Evolutionary conservation across 2,888 invertebrate species (phyloP).

Genomic region (Coecobrya sp.): DNA sequence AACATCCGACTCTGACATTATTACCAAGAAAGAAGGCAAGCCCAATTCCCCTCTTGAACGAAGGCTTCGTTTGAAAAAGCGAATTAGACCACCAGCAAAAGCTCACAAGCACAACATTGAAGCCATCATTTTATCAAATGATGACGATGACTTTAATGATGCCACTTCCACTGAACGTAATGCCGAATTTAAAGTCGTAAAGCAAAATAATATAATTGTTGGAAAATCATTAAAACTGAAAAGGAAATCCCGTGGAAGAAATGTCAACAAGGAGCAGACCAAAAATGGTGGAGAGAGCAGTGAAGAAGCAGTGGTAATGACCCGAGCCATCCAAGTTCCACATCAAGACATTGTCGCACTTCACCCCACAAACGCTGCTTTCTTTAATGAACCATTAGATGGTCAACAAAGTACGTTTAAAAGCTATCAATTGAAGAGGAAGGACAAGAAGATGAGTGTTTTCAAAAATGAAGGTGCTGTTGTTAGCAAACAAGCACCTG

Average conservation of each 20-base stretch:
- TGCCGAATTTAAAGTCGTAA: not conserved
- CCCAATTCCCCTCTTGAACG: not conserved
- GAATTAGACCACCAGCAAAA: not conserved
- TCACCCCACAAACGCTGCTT: constrained; percentile 68
- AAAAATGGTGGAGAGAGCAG: not conserved
- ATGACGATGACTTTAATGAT: constrained; percentile 41
- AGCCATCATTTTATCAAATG: constrained; percentile 68
- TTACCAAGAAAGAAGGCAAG: constrained; percentile 47
- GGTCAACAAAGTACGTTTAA: constrained; percentile 1
- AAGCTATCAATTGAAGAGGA: constrained; percentile 34
- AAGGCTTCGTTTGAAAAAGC: constrained; percentile 39
- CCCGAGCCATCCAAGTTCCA: not conserved
- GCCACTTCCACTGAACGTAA: not conserved
- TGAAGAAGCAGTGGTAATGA: not conserved
- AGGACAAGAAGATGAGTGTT: constrained; percentile 54
- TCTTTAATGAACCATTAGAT: constrained; percentile 14
- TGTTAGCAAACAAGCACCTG: not conserved
- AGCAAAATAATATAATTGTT: not conserved
- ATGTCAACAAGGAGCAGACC: not conserved
- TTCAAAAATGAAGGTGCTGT: constrained; percentile 15
- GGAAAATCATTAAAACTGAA: not conserved
- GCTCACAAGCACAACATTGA: constrained; percentile 55
- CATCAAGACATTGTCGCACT: constrained; percentile 24
- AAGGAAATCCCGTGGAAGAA: constrained; percentile 4
- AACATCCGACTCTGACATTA: too few relatives aligned